Percentiles rank a stretch among this genome's conserved stretches.
These are phyloP conservation scores for Archivesica marissinica DNA, from an alignment of 1,140 invertebrate species.

Conservation along the genomic window DNA sequence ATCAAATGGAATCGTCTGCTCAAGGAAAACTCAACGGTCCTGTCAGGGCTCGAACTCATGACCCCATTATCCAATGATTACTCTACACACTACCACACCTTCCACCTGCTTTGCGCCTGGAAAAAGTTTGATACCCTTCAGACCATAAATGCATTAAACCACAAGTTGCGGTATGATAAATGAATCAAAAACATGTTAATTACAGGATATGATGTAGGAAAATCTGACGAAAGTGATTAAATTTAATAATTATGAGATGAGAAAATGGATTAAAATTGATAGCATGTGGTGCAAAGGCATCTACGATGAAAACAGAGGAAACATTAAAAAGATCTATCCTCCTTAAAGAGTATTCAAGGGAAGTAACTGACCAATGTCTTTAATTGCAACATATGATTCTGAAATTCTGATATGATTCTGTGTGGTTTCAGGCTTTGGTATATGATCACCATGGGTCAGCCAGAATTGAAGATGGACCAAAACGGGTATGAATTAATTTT, in stretches of 20 bases:
- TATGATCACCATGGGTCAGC: slow-evolving; percentile 77
- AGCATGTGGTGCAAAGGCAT: not conserved
- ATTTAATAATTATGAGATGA: not conserved
- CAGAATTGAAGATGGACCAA: slow-evolving; percentile 80
- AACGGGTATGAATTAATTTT: slow-evolving; percentile 71
- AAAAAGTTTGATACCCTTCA: not conserved
- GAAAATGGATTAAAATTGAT: not conserved
- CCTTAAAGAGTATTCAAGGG: not conserved
- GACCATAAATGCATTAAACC: not conserved
- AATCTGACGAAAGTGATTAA: too few relatives aligned
- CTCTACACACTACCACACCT: not conserved
- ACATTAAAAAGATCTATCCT: not conserved
- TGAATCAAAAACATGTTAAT: too few relatives aligned
- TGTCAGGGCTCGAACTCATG: too few relatives aligned
- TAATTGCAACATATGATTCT: not conserved
- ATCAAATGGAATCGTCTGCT: not conserved
- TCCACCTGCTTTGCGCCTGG: too few relatives aligned
- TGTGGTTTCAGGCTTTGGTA: slow-evolving; percentile 77
- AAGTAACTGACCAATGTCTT: not conserved
- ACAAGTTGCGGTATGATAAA: not conserved
- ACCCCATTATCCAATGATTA: not conserved
- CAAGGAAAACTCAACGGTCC: not conserved
- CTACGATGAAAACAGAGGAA: not conserved
- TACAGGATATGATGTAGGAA: too few relatives aligned
- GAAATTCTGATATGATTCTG: not conserved